phyloP scores from a whole-genome alignment of 2,888 invertebrate species.

The Eupithecia pulchellata region DNA sequence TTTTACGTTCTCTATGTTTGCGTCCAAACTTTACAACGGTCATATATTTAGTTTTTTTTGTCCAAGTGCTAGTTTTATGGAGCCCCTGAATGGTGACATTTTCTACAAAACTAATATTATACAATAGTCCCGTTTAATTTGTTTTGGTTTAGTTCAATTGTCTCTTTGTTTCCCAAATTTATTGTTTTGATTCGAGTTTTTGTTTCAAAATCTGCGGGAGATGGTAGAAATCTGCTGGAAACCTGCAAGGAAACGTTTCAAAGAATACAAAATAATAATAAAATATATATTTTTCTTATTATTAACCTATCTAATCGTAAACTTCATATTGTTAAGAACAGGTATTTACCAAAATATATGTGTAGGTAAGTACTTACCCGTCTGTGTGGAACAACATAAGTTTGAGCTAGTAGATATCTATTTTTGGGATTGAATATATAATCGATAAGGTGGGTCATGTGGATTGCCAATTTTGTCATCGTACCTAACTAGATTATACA shows the following conservation, averaged over 20 bases:
- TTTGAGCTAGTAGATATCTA: too few relatives aligned
- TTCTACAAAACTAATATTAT: constrained; percentile 54
- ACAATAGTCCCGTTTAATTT: constrained; percentile 71
- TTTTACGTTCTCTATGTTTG: constrained; percentile 46
- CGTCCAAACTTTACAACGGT: constrained; percentile 69
- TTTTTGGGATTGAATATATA: not conserved
- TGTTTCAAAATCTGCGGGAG: constrained; percentile 49
- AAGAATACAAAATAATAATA: constrained; percentile 11
- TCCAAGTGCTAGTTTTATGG: constrained; percentile 59
- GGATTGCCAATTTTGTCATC: not conserved
- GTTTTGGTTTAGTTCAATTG: constrained; percentile 80
- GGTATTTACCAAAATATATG: not conserved
- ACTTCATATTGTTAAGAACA: not conserved
- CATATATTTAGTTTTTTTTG: constrained; percentile 63
- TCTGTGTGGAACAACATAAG: not conserved
- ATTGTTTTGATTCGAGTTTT: constrained; percentile 64
- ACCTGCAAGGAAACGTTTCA: constrained; percentile 10
- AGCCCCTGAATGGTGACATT: constrained; percentile 74
- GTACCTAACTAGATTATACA: not conserved
- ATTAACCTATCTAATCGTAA: not conserved
- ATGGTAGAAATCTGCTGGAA: constrained; percentile 31
- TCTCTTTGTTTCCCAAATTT: constrained; percentile 65
- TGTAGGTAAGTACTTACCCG: not conserved
- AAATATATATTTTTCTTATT: constrained; percentile 8
- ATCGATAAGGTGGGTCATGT: not conserved